These are phyloP conservation scores for Hypanus sabinus DNA, from an alignment of 2,113 vertebrate species.

Conservation along the genomic window DNA sequence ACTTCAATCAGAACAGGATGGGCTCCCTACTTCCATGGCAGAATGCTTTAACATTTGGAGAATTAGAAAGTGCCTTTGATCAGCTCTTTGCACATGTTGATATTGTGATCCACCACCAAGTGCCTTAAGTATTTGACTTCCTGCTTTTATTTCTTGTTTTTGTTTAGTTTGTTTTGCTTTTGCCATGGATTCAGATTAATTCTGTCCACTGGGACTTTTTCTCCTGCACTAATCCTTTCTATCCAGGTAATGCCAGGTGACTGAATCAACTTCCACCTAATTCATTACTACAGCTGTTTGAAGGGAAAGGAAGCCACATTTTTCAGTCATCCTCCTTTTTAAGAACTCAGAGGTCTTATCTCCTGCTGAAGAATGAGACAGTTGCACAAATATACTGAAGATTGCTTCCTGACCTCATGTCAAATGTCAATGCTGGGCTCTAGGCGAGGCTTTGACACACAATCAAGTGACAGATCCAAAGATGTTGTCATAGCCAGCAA, in stretches of 20 bases:
- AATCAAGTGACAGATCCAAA: not conserved
- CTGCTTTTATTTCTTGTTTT: not conserved
- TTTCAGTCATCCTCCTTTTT: not conserved
- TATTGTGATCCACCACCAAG: not conserved
- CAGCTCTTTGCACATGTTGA: not conserved
- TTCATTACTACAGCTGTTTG: not conserved
- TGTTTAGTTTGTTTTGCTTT: constrained; percentile 11
- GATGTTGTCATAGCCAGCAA: not conserved
- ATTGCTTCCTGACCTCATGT: not conserved
- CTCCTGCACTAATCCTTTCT: not conserved
- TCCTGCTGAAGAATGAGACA: not conserved
- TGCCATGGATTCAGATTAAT: constrained; percentile 1
- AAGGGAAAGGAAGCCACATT: not conserved
- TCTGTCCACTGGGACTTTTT: not conserved
- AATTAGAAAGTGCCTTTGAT: not conserved
- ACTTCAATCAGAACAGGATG: not conserved
- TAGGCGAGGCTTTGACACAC: not conserved
- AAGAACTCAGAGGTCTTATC: not conserved
- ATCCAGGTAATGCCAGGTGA: constrained; percentile 26
- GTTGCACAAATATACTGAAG: not conserved
- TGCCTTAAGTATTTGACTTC: not conserved
- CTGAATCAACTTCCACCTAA: not conserved
- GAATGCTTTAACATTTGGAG: not conserved
- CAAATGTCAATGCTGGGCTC: not conserved
- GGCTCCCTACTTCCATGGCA: not conserved